Evolutionary conservation across 2,113 vertebrate species (phyloP), one percentile per base, ranked within the genome.

Genomic region (Lepus americanus): DNA sequence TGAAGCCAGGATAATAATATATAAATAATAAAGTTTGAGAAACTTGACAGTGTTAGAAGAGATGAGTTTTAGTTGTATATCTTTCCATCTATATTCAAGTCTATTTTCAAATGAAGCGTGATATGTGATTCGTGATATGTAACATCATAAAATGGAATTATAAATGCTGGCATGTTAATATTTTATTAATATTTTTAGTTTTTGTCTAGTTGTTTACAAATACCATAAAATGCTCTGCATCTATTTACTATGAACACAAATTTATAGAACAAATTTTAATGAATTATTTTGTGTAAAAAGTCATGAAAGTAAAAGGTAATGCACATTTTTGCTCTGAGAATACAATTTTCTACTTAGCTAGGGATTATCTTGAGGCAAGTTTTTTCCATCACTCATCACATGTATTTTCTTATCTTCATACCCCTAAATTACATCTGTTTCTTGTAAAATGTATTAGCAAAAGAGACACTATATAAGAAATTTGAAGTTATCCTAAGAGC

Each of bases 221-320:
- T 64, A 33, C 17, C 85, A 44, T 10, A 53, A 49, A 67, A 29
- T 51, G 53, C 3, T 27, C 4, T 82, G 14, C 44, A 29, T 6
- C 1, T 53, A 59, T 61, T 76, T 51, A 59, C 61, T 63, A 79
- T 61, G 11, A 81, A 49, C 92, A 11, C 2, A 93, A 90, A 36
- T 2, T 13, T 77, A 85, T 55, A 63, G n/a, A 93, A 27, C 74
- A 70, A 64, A 49, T 92, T 90, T 76, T 33, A 89, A 53, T 66
- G 5, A 63, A 77, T 79, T 5, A 29, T n/a, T 82, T 90, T 69
- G 33, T 14, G 73, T 3, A 36, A 9, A 78, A 85, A 89, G 81
- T 80, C 8, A 31, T 2, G 39, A 27, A 9, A 74, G 20, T 80
- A 49, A 85, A 73, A 0, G 3, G 51, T 19, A 79, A 16, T 19